Evolutionary conservation across 2,113 vertebrate genomes (phyloP).

Genomic region (Nansenia antarctica): DNA sequence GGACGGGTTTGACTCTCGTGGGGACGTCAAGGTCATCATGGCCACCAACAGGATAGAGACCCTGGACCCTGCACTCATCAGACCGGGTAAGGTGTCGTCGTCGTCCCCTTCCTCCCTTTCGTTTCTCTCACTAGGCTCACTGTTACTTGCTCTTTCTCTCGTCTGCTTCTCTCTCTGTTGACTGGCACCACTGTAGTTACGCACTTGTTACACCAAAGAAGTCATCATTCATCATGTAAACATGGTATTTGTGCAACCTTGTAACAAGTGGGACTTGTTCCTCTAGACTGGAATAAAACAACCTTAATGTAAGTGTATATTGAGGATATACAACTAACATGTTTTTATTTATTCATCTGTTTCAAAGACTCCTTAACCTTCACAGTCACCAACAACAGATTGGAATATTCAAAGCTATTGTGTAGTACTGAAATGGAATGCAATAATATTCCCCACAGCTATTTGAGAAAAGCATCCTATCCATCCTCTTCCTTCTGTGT

Average conservation of each 20-base stretch:
- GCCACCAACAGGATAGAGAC: constrained; percentile 98
- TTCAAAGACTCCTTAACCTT: too few species aligned
- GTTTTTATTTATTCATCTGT: too few species aligned
- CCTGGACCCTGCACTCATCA: constrained; percentile 94
- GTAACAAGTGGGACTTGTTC: too few species aligned
- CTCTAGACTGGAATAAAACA: background rate
- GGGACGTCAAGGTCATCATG: constrained; percentile 98
- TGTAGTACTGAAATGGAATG: background rate
- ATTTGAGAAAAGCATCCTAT: background rate
- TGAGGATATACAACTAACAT: too few species aligned
- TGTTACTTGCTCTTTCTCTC: background rate
- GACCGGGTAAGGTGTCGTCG: constrained; percentile 81
- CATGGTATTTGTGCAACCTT: too few species aligned
- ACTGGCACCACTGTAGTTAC: too few species aligned
- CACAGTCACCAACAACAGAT: too few species aligned
- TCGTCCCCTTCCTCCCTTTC: background rate
- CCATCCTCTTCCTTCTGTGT: background rate
- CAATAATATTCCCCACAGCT: background rate
- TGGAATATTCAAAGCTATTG: too few species aligned
- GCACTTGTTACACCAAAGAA: too few species aligned
- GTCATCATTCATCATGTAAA: too few species aligned
- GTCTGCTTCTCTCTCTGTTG: too few species aligned
- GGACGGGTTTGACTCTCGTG: constrained; percentile 95
- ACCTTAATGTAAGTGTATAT: background rate
- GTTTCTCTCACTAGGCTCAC: background rate